Conservation (phyloP, 2,888 invertebrate species). For the Orchesellides sinensis region DNA sequence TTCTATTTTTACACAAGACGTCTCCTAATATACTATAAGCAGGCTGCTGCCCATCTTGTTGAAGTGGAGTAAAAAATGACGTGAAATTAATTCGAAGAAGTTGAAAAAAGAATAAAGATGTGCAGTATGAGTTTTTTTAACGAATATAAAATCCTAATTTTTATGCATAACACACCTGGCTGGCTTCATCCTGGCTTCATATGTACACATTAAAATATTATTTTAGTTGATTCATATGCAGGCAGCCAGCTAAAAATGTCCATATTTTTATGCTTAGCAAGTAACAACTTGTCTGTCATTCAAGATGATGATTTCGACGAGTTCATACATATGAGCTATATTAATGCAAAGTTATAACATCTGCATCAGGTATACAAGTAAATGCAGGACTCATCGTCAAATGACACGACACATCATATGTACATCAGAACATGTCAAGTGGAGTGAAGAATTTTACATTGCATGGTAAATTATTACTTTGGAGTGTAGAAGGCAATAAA, state of each 20-base stretch:
- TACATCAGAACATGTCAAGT: constrained; percentile 29
- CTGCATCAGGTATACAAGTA: too few species aligned
- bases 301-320: constrained; percentile 5
- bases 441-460: not conserved
- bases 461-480: too few species aligned
- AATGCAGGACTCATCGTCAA: constrained; percentile 10
- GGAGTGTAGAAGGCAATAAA: too few species aligned
- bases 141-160: constrained; percentile 6
- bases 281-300: constrained; percentile 1
- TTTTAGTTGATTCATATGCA: too few species aligned
- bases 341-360: too few species aligned
- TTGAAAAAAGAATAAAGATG: not conserved
- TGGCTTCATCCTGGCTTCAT: too few species aligned
- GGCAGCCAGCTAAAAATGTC: too few species aligned
- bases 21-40: not conserved
- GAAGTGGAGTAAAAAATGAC: too few species aligned
- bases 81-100: not conserved
- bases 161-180: constrained; percentile 12
- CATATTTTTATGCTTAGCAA: not conserved
- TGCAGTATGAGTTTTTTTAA: not conserved
- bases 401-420: constrained; percentile 34
- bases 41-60: not conserved
- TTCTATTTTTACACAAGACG: not conserved
- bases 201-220: too few species aligned
- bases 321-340: too few species aligned